Evolutionary conservation across 2,113 vertebrate species (phyloP), one percentile per base, ranked within the genome.

Genomic region (Polypterus senegalus): DNA sequence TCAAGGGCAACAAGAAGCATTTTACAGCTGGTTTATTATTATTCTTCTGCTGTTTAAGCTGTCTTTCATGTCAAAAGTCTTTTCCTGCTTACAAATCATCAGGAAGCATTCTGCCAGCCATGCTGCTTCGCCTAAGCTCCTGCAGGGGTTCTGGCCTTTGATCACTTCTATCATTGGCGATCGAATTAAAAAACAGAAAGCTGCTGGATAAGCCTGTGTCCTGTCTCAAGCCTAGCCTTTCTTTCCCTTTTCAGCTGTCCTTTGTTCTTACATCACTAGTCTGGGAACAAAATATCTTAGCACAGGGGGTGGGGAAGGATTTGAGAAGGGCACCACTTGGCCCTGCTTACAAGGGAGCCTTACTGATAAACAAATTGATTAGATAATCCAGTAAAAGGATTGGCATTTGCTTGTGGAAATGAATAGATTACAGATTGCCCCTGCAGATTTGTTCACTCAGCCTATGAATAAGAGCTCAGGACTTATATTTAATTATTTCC

Each of bases 41-140:
- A 80, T 88, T 89, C 79, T 83, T 83, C 77, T 71, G 76, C 84
- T 83, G 85, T 85, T 86, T 79, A 87, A 89, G 87, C 83, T 81
- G 89, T 86, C 89, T 89, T 91, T 92, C 86, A 87, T 87, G 88
- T 90, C 89, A 87, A 71, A 91, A 91, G 92, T 89, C 86, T 85
- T 88, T 92, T 91, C 91, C 91, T 91, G 88, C 88, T 86, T 86
- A 86, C 87, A 85, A 87, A 89, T 88, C 86, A 80, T 82, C 76
- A 74, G 85, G 87, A 89, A 88, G 87, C 85, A 82, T 85, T 86
- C 81, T 3, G 78, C 79, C 79, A 81, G 77, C 83, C 65, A 65
- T 61, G 76, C 87, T 68, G 80, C 77, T 84, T 84, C 67, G 77
- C 71, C 75, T 83, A 79, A 82, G 83, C 84, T 81, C 80, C 74